phyloP scores from a whole-genome alignment of 1,140 invertebrate genomes.

The Anthonomus grandis region DNA sequence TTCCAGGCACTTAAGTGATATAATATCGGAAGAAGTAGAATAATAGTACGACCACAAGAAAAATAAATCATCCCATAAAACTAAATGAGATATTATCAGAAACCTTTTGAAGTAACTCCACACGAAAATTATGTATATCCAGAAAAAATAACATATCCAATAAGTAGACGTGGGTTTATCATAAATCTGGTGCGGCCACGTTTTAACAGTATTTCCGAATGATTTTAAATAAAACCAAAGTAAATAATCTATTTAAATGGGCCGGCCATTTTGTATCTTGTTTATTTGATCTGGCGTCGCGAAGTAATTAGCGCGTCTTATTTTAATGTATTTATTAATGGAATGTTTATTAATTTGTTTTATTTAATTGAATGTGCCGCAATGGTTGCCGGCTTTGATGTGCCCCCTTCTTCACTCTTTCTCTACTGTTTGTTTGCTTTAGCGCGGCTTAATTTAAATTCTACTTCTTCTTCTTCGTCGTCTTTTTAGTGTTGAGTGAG shows the following conservation, averaged over 20 bases:
- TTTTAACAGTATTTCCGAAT: constrained; percentile 17
- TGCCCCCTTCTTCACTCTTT: too few species aligned
- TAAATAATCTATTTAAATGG: constrained; percentile 41
- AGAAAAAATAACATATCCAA: constrained; percentile 10
- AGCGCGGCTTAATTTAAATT: constrained; percentile 2
- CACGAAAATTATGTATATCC: not conserved
- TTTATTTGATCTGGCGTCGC: constrained; percentile 46
- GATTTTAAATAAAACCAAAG: constrained; percentile 28
- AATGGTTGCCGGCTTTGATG: constrained; percentile 8
- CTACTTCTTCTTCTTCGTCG: not conserved
- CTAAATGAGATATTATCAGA: constrained; percentile 13
- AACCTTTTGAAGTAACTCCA: constrained; percentile 9
- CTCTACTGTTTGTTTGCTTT: constrained; percentile 17
- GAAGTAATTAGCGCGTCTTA: constrained; percentile 38
- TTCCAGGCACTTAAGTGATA: not conserved
- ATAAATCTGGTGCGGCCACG: constrained; percentile 4
- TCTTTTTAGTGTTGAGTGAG: too few species aligned
- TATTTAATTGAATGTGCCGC: constrained; percentile 15
- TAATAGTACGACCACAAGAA: constrained; percentile 11
- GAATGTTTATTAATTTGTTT: constrained; percentile 44
- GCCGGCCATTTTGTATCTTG: constrained; percentile 35
- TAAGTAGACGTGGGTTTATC: constrained; percentile 8
- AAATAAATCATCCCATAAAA: constrained; percentile 20
- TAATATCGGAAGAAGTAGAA: not conserved
- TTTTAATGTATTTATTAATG: constrained; percentile 47